Conservation (phyloP, 2,113 vertebrate genomes). For the Smithornis capensis region DNA sequence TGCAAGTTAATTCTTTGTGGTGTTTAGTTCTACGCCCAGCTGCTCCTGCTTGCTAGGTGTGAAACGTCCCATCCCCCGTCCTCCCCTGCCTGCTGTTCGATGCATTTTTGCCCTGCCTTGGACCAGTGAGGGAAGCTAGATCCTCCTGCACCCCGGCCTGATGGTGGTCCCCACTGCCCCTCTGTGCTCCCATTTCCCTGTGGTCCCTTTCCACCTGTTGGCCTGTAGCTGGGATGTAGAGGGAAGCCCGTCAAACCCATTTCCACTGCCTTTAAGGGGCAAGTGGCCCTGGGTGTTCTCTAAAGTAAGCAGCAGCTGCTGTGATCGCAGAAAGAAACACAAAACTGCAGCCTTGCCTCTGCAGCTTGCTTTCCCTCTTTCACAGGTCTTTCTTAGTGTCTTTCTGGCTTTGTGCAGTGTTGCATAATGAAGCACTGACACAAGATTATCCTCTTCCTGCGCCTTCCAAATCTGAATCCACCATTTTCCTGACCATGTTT, state of each 20-base stretch:
- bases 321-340: neutral
- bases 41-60: constrained; percentile 41
- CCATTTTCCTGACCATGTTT: neutral
- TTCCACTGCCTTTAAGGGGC: neutral
- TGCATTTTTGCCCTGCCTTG: neutral
- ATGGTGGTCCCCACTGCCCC: fast-evolving
- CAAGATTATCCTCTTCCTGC: neutral
- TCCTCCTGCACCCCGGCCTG: fast-evolving
- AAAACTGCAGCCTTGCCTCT: neutral
- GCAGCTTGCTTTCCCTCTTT: neutral
- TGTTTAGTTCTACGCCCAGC: constrained; percentile 5
- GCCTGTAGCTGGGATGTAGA: neutral
- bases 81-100: neutral
- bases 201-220: neutral
- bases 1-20: neutral
- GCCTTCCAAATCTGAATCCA: neutral
- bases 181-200: neutral
- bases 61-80: constrained; percentile 40
- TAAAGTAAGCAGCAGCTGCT: neutral
- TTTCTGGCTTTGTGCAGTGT: neutral
- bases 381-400: neutral
- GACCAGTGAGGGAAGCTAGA: neutral
- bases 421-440: neutral
- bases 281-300: neutral
- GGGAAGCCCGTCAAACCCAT: neutral